phyloP scores from a whole-genome alignment of 2,113 vertebrate species.

The Grus americana region DNA sequence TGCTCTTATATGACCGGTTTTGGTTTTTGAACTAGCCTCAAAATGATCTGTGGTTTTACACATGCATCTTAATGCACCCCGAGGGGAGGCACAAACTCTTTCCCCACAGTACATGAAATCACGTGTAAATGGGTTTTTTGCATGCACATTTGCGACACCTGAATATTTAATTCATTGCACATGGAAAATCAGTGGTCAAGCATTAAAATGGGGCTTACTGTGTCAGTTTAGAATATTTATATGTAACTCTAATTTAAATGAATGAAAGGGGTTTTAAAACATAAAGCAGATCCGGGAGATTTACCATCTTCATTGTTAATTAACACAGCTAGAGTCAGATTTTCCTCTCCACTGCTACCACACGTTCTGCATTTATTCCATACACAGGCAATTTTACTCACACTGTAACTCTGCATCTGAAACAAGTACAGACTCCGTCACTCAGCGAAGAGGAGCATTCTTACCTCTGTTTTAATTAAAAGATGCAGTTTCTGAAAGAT shows the following conservation, averaged over 20 bases:
- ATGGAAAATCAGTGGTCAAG: not conserved
- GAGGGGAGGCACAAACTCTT: not conserved
- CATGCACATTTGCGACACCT: not conserved
- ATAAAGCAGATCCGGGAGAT: not conserved
- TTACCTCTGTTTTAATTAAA: not conserved
- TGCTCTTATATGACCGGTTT: not conserved
- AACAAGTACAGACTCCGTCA: not conserved
- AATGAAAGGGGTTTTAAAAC: constrained; percentile 24
- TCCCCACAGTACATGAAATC: not conserved
- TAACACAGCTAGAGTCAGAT: not conserved
- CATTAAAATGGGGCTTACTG: not conserved
- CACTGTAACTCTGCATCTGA: not conserved
- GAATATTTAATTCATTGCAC: not conserved
- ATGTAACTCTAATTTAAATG: constrained; percentile 19
- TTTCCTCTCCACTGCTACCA: constrained; percentile 19
- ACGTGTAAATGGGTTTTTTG: not conserved
- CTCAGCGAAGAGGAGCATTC: constrained; percentile 13
- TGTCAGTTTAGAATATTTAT: not conserved
- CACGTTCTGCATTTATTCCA: not conserved
- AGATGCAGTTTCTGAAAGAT: constrained; percentile 19
- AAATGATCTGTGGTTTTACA: not conserved
- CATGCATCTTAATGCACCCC: not conserved
- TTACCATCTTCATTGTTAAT: not conserved
- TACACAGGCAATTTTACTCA: not conserved
- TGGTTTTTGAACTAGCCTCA: not conserved